A percentile compares a stretch with the other conserved stretches of the same genome.
Conservation (phyloP, 2,797 vertebrate species). For the Parotocinclus haroldoi region DNA sequence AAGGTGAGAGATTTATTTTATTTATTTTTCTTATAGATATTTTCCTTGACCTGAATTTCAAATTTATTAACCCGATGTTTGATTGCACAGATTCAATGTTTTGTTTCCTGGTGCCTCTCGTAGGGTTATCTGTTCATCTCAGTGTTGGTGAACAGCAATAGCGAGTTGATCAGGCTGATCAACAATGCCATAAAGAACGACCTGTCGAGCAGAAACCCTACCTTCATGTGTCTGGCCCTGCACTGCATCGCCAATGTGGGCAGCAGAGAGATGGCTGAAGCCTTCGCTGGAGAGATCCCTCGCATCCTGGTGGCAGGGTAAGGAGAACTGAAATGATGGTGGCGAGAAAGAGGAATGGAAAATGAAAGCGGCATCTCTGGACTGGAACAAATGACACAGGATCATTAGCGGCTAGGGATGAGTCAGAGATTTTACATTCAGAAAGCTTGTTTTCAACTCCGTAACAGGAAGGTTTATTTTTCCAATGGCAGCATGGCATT, state of each 20-base stretch:
- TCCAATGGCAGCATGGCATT: no score
- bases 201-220: slow-evolving; percentile 90
- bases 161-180: slow-evolving; percentile 87
- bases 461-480: no score
- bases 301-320: slow-evolving; percentile 89
- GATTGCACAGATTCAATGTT: no score
- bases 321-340: slow-evolving; percentile 45
- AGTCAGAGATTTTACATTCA: no score
- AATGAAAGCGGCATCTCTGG: neutral
- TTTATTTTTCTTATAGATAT: no score
- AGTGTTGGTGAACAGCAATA: slow-evolving; percentile 90
- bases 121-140: slow-evolving; percentile 93
- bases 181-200: slow-evolving; percentile 93
- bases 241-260: slow-evolving; percentile 92
- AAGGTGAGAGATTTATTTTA: no score
- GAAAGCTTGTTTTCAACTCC: no score
- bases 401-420: no score
- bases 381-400: no score
- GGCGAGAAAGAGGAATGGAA: neutral
- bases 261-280: slow-evolving; percentile 90
- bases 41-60: no score
- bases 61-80: no score
- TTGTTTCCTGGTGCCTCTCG: slow-evolving; percentile 3
- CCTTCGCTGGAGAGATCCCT: slow-evolving; percentile 87
- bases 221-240: slow-evolving; percentile 91